phyloP scores from a whole-genome alignment of 2,888 invertebrate genomes.

The Orthosia gothica region DNA sequence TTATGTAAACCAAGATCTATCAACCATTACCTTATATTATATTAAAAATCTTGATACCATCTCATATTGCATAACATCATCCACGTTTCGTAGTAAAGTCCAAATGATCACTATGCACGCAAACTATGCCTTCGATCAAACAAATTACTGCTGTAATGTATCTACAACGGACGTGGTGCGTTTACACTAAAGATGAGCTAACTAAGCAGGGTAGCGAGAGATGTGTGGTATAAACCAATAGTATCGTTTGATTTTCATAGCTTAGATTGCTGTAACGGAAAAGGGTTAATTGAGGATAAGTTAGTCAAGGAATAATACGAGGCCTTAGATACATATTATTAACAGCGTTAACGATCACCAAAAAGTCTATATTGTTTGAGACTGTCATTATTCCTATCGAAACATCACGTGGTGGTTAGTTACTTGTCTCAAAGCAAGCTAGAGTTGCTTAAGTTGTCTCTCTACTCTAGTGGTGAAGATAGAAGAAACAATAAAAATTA shows the following conservation, averaged over 20 bases:
- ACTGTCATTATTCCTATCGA: no score
- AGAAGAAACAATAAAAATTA: no score
- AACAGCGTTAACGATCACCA: no score
- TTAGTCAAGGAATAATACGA: no score
- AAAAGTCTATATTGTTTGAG: no score
- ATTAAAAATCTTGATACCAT: conserved; percentile 20
- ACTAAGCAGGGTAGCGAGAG: conserved; percentile 8
- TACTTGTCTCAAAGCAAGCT: no score
- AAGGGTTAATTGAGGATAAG: neutral
- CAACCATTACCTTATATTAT: neutral
- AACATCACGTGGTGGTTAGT: no score
- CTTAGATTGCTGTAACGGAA: neutral
- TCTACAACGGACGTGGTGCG: conserved; percentile 8
- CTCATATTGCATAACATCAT: conserved; percentile 66
- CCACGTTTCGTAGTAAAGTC: conserved; percentile 57
- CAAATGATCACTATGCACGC: conserved; percentile 76
- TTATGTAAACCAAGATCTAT: conserved; percentile 1
- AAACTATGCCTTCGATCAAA: conserved; percentile 73
- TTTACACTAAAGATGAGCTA: neutral
- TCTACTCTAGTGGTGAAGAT: neutral
- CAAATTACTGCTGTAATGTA: conserved; percentile 63
- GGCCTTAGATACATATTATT: no score
- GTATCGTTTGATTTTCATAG: neutral
- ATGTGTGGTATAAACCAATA: conserved; percentile 37
- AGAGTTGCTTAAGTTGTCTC: no score